Conservation (phyloP, 2,888 invertebrate genomes). For the Hedya salicella region DNA sequence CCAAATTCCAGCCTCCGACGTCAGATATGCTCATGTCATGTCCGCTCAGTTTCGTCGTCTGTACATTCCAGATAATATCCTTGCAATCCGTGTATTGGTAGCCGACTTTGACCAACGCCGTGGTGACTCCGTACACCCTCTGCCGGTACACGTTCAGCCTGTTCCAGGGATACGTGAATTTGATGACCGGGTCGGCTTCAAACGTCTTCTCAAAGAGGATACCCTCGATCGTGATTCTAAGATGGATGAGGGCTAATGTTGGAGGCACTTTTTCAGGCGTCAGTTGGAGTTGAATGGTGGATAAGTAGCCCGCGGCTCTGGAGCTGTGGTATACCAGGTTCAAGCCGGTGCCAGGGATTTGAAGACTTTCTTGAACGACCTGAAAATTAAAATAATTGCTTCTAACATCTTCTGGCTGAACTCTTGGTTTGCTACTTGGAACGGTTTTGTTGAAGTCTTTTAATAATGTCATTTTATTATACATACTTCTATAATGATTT, state of each 20-base stretch:
- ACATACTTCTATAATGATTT: too few species aligned
- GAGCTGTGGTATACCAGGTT: slow-evolving; percentile 98
- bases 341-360: slow-evolving; percentile 97
- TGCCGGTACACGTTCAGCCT: slow-evolving; percentile 97
- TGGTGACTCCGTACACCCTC: slow-evolving; percentile 98
- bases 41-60: slow-evolving; percentile 97
- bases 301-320: slow-evolving; percentile 95
- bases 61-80: slow-evolving; percentile 97
- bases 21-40: slow-evolving; percentile 99
- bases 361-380: slow-evolving; percentile 97
- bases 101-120: slow-evolving; percentile 97
- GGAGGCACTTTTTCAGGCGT: slow-evolving; percentile 94
- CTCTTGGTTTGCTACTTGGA: too few species aligned
- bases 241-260: slow-evolving; percentile 93
- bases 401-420: too few species aligned
- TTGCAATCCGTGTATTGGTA: slow-evolving; percentile 97
- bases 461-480: too few species aligned
- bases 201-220: slow-evolving; percentile 96
- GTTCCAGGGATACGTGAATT: slow-evolving; percentile 99
- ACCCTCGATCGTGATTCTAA: slow-evolving; percentile 97
- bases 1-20: slow-evolving; percentile 98
- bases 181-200: slow-evolving; percentile 98
- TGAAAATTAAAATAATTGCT: slow-evolving; percentile 54
- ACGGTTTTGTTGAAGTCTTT: too few species aligned
- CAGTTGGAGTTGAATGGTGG: slow-evolving; percentile 95